Evolutionary conservation across 2,113 vertebrate species (phyloP), one percentile per base, ranked within the genome.

Genomic region (Serilophus lunatus): DNA sequence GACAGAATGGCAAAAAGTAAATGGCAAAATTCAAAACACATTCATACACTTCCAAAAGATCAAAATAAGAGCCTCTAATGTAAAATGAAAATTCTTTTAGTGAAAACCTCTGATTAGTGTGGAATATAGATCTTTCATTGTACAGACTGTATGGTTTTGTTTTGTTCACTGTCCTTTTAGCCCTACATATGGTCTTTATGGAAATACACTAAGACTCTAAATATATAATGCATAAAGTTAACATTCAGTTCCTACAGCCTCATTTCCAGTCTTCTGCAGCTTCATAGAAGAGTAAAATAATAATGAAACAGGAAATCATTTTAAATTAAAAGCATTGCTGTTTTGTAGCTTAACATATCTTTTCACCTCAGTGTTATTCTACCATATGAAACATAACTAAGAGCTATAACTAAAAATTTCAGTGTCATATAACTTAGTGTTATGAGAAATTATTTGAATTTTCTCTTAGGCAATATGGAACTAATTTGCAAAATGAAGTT

Each of bases 231-330:
- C 25, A 85, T 72, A 64, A 96, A 93, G 71, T 81, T 94, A 95
- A 10, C 74, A 84, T 22, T 56, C 75, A 91, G 56, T 86, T 93
- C 28, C 70, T 94, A 38, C 77, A 71, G 35, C 42, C 84, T 97
- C 59, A 93, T 85, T 96, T 96, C 33, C 49, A 95, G 61, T 26
- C 77, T 89, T 80, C 49, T 88, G 33, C 49, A 63, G 45, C 86
- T 93, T 86, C 49, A 90, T 18, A 92, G 87, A 95, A 87, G 29
- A 89, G 18, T 60, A 29, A 74, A 74, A 88, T 86, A 68, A 36
- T 68, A 92, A 95, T 77, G 31, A 83, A 96, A 94, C 60, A 86
- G 38, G 82, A 97, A 95, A 44, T 4, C 13, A 64, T 96, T 95
- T 92, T 88, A 79, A 90, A 82, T 95, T 42, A 83, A 95, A 94